Conservation (phyloP, 2,888 invertebrate species). For the Oscheius onirici region DNA sequence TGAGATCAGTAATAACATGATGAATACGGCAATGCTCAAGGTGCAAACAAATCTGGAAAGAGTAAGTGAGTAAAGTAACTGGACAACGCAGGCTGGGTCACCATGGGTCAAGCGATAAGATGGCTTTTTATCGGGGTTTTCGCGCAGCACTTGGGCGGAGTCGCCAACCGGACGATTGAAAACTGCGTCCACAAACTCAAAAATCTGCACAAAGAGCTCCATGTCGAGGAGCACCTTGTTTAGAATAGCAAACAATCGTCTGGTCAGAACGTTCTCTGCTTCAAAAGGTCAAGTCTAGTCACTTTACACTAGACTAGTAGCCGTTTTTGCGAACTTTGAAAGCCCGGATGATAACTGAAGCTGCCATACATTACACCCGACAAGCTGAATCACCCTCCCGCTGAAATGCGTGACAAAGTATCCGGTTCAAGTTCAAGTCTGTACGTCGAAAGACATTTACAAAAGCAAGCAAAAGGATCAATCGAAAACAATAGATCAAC, state of each 20-base stretch:
- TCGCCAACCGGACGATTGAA: conserved; percentile 24
- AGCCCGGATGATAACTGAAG: too few relatives aligned
- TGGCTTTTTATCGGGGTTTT: conserved; percentile 29
- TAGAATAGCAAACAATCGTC: neutral
- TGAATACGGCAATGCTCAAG: conserved; percentile 33
- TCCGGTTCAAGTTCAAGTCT: conserved; percentile 8
- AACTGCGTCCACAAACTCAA: conserved; percentile 19
- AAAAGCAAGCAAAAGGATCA: conserved; percentile 1
- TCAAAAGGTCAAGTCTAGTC: too few relatives aligned
- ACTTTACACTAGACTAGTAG: too few relatives aligned
- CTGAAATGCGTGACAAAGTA: neutral
- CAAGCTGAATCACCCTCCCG: conserved; percentile 2
- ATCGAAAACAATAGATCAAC: neutral
- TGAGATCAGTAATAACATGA: conserved; percentile 43
- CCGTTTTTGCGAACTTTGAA: too few relatives aligned
- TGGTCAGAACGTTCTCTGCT: neutral
- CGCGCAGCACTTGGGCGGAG: conserved; percentile 27
- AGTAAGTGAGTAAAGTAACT: neutral
- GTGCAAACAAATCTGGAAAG: conserved; percentile 48
- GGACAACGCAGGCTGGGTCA: conserved; percentile 8
- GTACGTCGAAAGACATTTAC: neutral
- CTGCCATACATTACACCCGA: neutral
- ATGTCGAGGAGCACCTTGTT: conserved; percentile 10
- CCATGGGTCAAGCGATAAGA: conserved; percentile 30
- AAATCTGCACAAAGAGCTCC: conserved; percentile 22